Evolutionary conservation across 2,888 invertebrate species (phyloP).

Genomic region (Drosophila kanekoi): DNA sequence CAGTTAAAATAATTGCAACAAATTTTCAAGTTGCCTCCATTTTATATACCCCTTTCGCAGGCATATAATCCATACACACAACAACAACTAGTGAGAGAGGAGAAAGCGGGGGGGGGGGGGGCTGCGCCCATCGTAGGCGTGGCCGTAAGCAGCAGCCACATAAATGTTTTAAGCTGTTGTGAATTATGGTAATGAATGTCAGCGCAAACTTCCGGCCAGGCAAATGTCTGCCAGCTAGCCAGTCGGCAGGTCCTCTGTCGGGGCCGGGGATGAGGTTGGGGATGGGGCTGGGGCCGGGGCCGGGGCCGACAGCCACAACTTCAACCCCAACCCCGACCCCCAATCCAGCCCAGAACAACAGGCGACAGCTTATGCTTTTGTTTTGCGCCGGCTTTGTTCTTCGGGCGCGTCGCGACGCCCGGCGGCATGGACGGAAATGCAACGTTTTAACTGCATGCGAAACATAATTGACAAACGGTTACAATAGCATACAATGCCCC

Average conservation of each 20-base stretch:
- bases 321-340: background rate
- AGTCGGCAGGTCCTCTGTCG: background rate
- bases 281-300: background rate
- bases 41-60: slow-evolving; percentile 51
- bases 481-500: slow-evolving; percentile 35
- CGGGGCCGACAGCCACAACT: background rate
- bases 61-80: slow-evolving; percentile 51
- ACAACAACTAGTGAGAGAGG: background rate
- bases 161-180: slow-evolving; percentile 79
- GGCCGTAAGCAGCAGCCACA: slow-evolving; percentile 65
- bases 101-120: background rate
- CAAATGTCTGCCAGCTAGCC: slow-evolving; percentile 31
- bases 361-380: slow-evolving; percentile 29
- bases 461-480: slow-evolving; percentile 73
- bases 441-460: slow-evolving; percentile 67
- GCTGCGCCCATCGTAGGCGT: slow-evolving; percentile 18
- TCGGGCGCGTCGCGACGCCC: slow-evolving; percentile 13
- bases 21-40: slow-evolving; percentile 64
- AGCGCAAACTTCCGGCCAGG: slow-evolving; percentile 71
- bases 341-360: background rate
- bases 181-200: slow-evolving; percentile 80
- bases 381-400: slow-evolving; percentile 38
- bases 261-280: no score
- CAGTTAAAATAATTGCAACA: slow-evolving; percentile 74
- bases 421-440: slow-evolving; percentile 53